These are phyloP conservation scores for Drosophila merina DNA, from an alignment of 2,888 invertebrate species.

Conservation along the genomic window DNA sequence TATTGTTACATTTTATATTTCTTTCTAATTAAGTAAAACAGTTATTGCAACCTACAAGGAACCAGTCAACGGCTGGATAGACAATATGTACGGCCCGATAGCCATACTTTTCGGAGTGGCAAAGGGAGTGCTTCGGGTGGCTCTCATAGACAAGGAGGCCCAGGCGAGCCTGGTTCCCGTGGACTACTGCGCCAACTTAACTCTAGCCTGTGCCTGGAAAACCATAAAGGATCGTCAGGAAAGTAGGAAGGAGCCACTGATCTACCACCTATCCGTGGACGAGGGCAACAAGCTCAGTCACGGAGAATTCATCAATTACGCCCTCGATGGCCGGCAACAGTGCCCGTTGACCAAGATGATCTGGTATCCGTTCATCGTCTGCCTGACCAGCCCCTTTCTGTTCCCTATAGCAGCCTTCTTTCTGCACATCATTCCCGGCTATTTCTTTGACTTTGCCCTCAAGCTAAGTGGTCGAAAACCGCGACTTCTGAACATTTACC, in stretches of 20 bases:
- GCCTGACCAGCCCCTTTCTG: constrained; percentile 82
- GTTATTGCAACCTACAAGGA: constrained; percentile 84
- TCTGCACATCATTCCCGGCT: constrained; percentile 88
- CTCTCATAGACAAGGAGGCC: constrained; percentile 71
- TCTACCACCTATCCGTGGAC: constrained; percentile 94
- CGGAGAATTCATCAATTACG: constrained; percentile 86
- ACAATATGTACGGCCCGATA: constrained; percentile 87
- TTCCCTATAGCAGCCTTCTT: constrained; percentile 85
- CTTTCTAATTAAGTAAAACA: constrained; percentile 7
- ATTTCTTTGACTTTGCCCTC: constrained; percentile 85
- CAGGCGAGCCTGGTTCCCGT: constrained; percentile 84
- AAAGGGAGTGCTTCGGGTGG: constrained; percentile 86
- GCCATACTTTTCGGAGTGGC: constrained; percentile 84
- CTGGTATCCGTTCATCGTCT: constrained; percentile 87
- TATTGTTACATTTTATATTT: neutral
- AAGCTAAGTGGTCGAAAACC: constrained; percentile 62
- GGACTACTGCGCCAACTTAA: constrained; percentile 84
- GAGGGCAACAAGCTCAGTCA: constrained; percentile 91
- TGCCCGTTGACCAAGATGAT: constrained; percentile 87
- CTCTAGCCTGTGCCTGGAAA: constrained; percentile 84
- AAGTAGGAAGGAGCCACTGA: constrained; percentile 41
- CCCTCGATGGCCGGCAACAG: constrained; percentile 83
- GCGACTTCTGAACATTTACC: constrained; percentile 89
- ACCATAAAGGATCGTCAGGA: constrained; percentile 66
- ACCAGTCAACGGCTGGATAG: constrained; percentile 88